Percentiles rank a stretch among this genome's conserved stretches.
Conservation (phyloP, 1,140 invertebrate species). For the Procambarus clarkii region DNA sequence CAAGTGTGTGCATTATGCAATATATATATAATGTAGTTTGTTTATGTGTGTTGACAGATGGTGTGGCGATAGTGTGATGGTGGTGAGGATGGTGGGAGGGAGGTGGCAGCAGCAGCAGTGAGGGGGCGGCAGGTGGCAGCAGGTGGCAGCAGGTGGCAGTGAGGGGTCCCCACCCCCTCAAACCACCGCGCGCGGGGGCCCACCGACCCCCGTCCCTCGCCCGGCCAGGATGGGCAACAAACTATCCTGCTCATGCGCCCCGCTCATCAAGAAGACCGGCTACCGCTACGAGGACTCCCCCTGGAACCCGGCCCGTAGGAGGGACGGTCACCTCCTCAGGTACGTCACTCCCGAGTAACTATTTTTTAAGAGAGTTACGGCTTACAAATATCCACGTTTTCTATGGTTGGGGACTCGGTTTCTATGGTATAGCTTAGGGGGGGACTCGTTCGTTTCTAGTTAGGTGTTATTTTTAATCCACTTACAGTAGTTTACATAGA, state of each 20-base stretch:
- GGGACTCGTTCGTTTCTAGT: too few relatives aligned
- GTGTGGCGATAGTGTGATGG: slow-evolving; percentile 15
- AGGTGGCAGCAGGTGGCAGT: too few relatives aligned
- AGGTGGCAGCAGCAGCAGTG: not conserved
- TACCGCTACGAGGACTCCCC: slow-evolving; percentile 93
- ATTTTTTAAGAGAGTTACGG: too few relatives aligned
- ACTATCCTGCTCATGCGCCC: slow-evolving; percentile 94
- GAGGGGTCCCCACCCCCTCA: not conserved
- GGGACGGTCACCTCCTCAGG: slow-evolving; percentile 94
- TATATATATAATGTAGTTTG: too few relatives aligned
- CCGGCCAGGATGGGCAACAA: slow-evolving; percentile 90
- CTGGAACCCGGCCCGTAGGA: slow-evolving; percentile 85
- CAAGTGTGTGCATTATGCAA: too few relatives aligned
- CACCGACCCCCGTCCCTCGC: not conserved
- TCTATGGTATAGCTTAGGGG: too few relatives aligned
- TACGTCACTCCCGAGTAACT: slow-evolving; percentile 77
- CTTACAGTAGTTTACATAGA: too few relatives aligned
- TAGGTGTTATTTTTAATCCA: too few relatives aligned
- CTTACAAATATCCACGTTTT: too few relatives aligned
- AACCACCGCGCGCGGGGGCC: not conserved
- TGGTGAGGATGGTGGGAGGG: slow-evolving; percentile 21
- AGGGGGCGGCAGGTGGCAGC: not conserved
- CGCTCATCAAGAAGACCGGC: slow-evolving; percentile 86
- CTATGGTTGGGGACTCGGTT: too few relatives aligned
- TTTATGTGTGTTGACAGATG: not conserved